A percentile compares a stretch with the other conserved stretches of the same genome.
Conservation (phyloP, 2,113 vertebrate species). For the Atrichornis clamosus region DNA sequence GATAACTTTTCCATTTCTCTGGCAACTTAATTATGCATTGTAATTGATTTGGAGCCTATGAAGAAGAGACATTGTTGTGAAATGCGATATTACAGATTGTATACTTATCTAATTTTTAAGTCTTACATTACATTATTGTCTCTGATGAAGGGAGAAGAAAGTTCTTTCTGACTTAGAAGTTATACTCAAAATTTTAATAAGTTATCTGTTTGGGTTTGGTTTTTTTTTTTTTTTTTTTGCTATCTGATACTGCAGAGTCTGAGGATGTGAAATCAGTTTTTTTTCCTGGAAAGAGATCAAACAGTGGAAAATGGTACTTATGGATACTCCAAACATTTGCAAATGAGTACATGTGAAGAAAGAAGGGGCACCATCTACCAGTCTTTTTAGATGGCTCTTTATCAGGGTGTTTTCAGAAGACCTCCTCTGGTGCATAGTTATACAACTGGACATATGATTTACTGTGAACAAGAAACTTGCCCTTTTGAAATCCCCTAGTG, state of each 20-base stretch:
- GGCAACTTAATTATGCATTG: background rate
- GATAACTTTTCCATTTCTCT: background rate
- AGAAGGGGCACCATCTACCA: background rate
- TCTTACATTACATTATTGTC: background rate
- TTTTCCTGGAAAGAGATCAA: background rate
- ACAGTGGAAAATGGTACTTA: background rate
- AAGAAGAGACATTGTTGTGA: background rate
- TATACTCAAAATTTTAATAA: background rate
- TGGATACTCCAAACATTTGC: background rate
- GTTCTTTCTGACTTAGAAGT: background rate
- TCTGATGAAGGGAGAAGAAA: background rate
- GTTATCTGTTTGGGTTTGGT: too few relatives aligned
- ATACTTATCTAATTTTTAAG: background rate
- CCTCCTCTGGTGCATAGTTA: background rate
- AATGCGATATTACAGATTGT: background rate
- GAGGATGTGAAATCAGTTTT: background rate
- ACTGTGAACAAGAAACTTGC: background rate
- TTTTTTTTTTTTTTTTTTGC: background rate
- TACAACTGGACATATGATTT: background rate
- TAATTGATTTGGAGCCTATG: background rate
- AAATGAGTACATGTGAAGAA: background rate
- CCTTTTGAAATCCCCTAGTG: background rate
- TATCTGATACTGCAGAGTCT: background rate
- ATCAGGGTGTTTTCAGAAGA: background rate
- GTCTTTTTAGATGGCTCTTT: background rate